Evolutionary conservation across 1,140 invertebrate species (phyloP).

Genomic region (Meloidogyne chitwoodi): DNA sequence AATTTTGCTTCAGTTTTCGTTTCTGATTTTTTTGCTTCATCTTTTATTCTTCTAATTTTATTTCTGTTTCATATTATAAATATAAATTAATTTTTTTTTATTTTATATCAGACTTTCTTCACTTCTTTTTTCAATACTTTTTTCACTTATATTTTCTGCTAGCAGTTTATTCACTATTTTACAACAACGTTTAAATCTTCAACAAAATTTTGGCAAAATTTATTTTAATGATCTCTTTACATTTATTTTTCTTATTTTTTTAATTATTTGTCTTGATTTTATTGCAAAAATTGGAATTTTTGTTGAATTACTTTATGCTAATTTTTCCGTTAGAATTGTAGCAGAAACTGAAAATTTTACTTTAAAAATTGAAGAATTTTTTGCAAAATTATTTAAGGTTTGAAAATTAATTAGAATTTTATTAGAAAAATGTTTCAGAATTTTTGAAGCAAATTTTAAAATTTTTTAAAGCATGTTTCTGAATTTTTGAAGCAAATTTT

Average conservation of each 20-base stretch:
- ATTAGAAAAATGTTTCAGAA: not conserved
- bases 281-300: conserved; percentile 39
- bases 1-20: not conserved
- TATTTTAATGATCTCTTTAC: conserved; percentile 9
- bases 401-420: not conserved
- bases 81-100: not conserved
- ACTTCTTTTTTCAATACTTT: conserved; percentile 18
- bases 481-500: too few relatives aligned
- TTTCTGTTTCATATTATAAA: not conserved
- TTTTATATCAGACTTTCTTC: conserved; percentile 17
- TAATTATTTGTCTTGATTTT: conserved; percentile 25
- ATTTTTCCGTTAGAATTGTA: conserved; percentile 31
- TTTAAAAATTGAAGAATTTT: not conserved
- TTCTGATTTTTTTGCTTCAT: not conserved
- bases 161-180: conserved; percentile 20
- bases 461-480: too few relatives aligned
- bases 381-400: conserved; percentile 28
- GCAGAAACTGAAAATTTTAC: conserved; percentile 9
- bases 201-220: not conserved
- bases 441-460: too few relatives aligned
- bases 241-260: conserved; percentile 23
- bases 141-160: conserved; percentile 28
- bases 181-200: conserved; percentile 7
- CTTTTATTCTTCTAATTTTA: too few relatives aligned
- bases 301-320: conserved; percentile 32